Base-by-base conservation (phyloP, 2,113 vertebrate genomes). In the Poeciliopsis prolifica region DNA sequence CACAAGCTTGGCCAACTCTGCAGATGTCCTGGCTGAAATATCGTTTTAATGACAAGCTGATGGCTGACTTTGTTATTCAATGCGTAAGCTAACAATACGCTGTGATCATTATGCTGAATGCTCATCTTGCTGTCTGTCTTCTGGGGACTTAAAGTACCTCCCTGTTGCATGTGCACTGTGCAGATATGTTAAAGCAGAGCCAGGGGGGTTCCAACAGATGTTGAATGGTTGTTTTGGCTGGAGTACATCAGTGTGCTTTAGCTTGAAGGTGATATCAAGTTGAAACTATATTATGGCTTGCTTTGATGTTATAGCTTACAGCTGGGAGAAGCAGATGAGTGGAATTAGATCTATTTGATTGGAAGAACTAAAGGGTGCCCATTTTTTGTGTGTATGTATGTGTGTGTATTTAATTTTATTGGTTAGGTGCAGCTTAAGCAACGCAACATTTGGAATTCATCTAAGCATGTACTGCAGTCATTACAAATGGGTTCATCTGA, bases 201-300 rank as follows among this genome's bases (percentile, higher is more conserved):
- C 83, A 74, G 71, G 72, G 87, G 90, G 85, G 84, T 78, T 85
- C 79, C 28, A 37, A 82, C 90, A 92, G 89, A 92, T 92, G 91
- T 78, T 79, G 80, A 87, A 81, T 81, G 84, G 87, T 72, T 88
- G 86, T 89, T 92, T 90, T 91, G 86, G 91, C 84, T 88, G 15
- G 77, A 82, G 72, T 74, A 70, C 83, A 78, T 86, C 48, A 5
- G 75, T 61, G 70, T 70, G 77, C 82, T 88, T 89, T 71, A 82
- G 82, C 89, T 89, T 83, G 74, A 83, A 88, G 91, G 89, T 85
- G 85, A 87, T 86, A 87, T 86, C 67, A 87, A 77, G 83, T 81
- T 68, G 75, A 85, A 91, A 74, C 78, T 78, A 33, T 78, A 79
- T 90, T 88, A 88, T 37, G 68, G 73, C 81, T 86, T 79, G 64